These are phyloP conservation scores for Orussus abietinus DNA, from an alignment of 1,140 invertebrate genomes.

Conservation along the genomic window DNA sequence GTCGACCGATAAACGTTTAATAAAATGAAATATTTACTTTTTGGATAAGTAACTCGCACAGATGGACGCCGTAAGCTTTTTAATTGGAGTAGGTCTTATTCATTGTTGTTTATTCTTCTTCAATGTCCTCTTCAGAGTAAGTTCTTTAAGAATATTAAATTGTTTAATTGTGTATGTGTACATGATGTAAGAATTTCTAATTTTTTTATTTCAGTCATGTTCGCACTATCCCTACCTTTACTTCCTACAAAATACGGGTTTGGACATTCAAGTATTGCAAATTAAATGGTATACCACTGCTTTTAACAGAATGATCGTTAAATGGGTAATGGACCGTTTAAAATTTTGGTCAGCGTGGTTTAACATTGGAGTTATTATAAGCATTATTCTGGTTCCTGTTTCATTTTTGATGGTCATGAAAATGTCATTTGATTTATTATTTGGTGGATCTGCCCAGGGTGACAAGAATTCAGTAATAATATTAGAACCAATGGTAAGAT, in stretches of 20 bases:
- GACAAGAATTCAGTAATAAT: conserved; percentile 16
- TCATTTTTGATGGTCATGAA: conserved; percentile 60
- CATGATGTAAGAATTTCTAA: background rate
- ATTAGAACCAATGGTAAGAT: conserved; percentile 44
- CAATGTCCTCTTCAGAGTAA: conserved; percentile 68
- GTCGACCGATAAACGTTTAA: no score
- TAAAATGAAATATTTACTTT: no score
- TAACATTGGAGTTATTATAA: conserved; percentile 61
- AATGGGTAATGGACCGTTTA: conserved; percentile 66
- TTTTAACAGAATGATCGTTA: conserved; percentile 70
- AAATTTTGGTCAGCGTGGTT: conserved; percentile 68
- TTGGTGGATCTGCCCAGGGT: conserved; percentile 17
- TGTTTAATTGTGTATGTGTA: conserved; percentile 1
- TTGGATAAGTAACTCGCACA: no score
- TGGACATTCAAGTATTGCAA: conserved; percentile 67
- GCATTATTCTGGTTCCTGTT: conserved; percentile 62
- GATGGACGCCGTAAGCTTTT: conserved; percentile 45
- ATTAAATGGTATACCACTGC: conserved; percentile 73
- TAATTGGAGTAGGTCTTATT: conserved; percentile 51
- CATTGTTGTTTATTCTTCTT: conserved; percentile 66
- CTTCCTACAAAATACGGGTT: conserved; percentile 69
- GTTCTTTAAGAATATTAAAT: conserved; percentile 7
- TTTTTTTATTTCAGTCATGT: conserved; percentile 65
- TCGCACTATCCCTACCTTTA: conserved; percentile 75
- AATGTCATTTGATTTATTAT: conserved; percentile 33